Evolutionary conservation across 2,888 invertebrate genomes (phyloP), one percentile per base, ranked within the genome.

Genomic region (Myopa tessellatipennis): DNA sequence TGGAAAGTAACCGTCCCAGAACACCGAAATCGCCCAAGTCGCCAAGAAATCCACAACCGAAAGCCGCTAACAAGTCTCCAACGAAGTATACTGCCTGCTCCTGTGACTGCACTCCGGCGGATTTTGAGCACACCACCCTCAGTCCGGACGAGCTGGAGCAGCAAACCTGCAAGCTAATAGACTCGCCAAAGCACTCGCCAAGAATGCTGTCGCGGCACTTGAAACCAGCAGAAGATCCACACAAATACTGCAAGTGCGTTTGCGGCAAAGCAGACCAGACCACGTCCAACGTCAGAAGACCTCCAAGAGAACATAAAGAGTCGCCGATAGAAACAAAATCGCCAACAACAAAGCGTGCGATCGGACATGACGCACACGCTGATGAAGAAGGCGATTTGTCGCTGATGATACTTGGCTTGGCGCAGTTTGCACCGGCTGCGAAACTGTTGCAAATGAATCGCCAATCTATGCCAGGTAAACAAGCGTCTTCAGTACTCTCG

Each of bases 391-490:
- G 93, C 83, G 90, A 91, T 90, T 91, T 93, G 63, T 93, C 93
- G 2, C 87, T 94, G 14, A 92, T 93, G 91, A 87, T 94, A 71
- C 92, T 94, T 90, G 93, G 94, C n/a, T 82, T 91, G 80, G 90
- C 90, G 2, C 91, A 91, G 67, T 86, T 90, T n/a, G 90, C 90
- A 77, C 91, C 91, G 1, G 88, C 90, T 0, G 87, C 90, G 16
- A 90, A 90, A 86, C 86, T 92, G 83, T 84, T 92, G 83, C 90
- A 92, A 89, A 81, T 82, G 77, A 74, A 58, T 26, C 67, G 58
- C 3, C 50, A 50, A 50, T 69, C 18, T 26, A 78, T 70, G 16
- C 76, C 82, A 10, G 78, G 79, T 18, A 80, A 78, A 16, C 80
- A 77, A 6, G 79, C 81, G 3, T 4, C 79, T 80, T 80, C 80